Evolutionary conservation across 2,888 invertebrate species (phyloP).

Genomic region (Griposia aprilina): DNA sequence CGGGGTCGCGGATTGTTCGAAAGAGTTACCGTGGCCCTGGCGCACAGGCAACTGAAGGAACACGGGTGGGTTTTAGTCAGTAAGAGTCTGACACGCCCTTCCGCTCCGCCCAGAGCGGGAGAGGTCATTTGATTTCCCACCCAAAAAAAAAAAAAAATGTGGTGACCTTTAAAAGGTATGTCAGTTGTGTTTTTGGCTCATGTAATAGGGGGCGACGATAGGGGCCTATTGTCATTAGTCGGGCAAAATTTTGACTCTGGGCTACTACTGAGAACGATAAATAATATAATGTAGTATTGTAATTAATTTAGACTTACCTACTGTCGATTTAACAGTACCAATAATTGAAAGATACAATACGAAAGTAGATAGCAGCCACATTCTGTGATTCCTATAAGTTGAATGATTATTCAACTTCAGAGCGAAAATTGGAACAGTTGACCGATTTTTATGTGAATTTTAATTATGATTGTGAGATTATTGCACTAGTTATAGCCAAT

Average conservation of each 20-base stretch:
- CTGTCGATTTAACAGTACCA: slow-evolving; percentile 21
- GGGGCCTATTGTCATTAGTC: too few relatives aligned
- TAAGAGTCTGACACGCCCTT: too few relatives aligned
- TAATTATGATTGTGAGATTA: slow-evolving; percentile 53
- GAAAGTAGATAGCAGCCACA: slow-evolving; percentile 41
- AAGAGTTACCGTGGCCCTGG: too few relatives aligned
- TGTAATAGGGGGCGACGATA: not conserved
- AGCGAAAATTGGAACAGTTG: slow-evolving; percentile 37
- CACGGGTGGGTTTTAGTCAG: too few relatives aligned
- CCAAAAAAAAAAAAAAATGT: too few relatives aligned
- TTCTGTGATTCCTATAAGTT: slow-evolving; percentile 16
- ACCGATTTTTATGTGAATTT: slow-evolving; percentile 39
- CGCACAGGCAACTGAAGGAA: too few relatives aligned
- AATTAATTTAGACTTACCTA: slow-evolving; percentile 44
- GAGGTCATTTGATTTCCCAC: too few relatives aligned
- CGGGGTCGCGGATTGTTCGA: too few relatives aligned
- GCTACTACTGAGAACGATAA: not conserved
- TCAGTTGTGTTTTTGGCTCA: too few relatives aligned
- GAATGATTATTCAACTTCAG: slow-evolving; percentile 10
- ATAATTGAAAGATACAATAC: slow-evolving; percentile 41
- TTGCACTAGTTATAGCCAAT: slow-evolving; percentile 17
- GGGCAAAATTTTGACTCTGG: not conserved
- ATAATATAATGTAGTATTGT: too few relatives aligned
- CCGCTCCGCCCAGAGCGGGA: too few relatives aligned
- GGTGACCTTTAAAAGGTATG: too few relatives aligned